Base-by-base conservation (phyloP, 2,113 vertebrate species). In the Gallinago media region DNA sequence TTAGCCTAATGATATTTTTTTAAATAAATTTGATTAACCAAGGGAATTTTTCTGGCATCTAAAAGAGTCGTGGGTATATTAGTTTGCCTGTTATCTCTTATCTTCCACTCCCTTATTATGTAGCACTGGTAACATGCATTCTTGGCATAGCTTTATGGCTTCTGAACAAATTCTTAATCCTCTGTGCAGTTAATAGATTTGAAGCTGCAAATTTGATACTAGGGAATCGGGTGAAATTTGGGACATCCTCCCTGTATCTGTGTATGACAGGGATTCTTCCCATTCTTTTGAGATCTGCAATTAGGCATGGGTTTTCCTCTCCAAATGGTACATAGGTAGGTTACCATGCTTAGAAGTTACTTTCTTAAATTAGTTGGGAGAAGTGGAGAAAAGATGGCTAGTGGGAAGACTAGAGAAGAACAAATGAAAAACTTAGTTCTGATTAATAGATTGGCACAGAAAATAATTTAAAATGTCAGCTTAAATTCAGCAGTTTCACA, bases 81-180 rank as follows among this genome's bases (percentile, higher is more conserved):
- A 56, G 54, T 79, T 92, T 79, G 71, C 46, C 26, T 93, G 62
- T 85, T 95, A 78, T 68, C 85, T 77, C 75, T 88, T 95, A 76
- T 73, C 91, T 95, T 96, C 36, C 5, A 36, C 58, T 92, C 46
- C 54, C 34, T 88, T 50, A 29, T 56, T 80, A 49, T 62, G 67
- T 19, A 77, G 85, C 75, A 62, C 55, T 92, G 63, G 50, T 77
- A 86, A 80, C 9, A 2, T 32, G 76, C 75, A 76, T 91, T 96
- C 82, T 95, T 92, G 82, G 72, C 88, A 88, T 94, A 93, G 75
- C 68, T 94, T 66, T 77, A 36, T 80, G 79, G 85, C 91, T 94
- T 95, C 92, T 94, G 85, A 91, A 55, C 83, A 88, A 86, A 88
- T 85, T 82, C 71, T 61, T 71, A 83, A 46, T 90, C 79, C 75